A percentile compares a stretch with the other conserved stretches of the same genome.
Evolutionary conservation across 2,797 vertebrate species (phyloP).

Genomic region (Pagetopsis macropterus): DNA sequence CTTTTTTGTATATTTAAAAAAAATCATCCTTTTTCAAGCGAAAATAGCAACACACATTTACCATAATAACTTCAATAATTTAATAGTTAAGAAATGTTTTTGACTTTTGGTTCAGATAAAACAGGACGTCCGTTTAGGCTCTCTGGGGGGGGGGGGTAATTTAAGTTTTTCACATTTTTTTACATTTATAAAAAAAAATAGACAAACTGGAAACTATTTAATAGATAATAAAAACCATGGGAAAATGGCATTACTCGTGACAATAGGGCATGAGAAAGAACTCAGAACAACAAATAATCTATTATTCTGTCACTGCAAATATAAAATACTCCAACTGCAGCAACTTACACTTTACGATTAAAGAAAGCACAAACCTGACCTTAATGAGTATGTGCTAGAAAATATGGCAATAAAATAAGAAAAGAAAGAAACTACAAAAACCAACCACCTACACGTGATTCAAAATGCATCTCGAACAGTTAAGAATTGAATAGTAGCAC

Average conservation of each 20-base stretch:
- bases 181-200: too few species aligned
- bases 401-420: neutral
- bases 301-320: neutral
- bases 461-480: neutral
- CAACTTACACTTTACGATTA: neutral
- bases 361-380: neutral
- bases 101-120: too few species aligned
- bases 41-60: neutral
- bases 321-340: neutral
- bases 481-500: neutral
- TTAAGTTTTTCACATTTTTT: too few species aligned
- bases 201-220: neutral
- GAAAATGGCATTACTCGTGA: neutral
- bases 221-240: neutral
- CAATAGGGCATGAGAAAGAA: conserved; percentile 2
- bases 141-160: too few species aligned
- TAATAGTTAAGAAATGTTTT: neutral
- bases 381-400: neutral
- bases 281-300: neutral
- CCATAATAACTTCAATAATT: neutral
- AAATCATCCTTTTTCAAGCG: neutral
- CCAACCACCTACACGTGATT: neutral
- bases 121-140: too few species aligned
- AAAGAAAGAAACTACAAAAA: neutral
- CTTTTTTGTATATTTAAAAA: neutral